Evolutionary conservation across 1,140 invertebrate genomes (phyloP).

Genomic region (Mylabris phalerata): DNA sequence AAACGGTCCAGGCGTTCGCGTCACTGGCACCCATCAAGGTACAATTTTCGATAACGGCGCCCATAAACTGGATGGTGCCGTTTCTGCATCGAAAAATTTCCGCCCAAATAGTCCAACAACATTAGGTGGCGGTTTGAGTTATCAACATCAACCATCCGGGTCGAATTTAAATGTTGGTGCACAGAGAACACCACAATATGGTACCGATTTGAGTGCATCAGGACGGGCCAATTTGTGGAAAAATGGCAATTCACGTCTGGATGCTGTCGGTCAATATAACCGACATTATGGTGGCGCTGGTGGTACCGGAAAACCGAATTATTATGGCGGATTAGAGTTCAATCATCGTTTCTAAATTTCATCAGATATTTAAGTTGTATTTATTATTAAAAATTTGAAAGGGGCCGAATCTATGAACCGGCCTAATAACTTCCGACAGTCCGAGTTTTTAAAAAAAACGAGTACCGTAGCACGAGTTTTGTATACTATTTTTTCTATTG

Average conservation of each 20-base stretch:
- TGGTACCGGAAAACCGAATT: slow-evolving; percentile 23
- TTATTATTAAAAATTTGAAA: too few species aligned
- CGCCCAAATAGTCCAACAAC: slow-evolving; percentile 13
- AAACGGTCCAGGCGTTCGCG: slow-evolving; percentile 1
- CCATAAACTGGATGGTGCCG: slow-evolving; percentile 11
- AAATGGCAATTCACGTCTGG: slow-evolving; percentile 9
- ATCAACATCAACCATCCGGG: slow-evolving; percentile 20
- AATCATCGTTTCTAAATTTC: slow-evolving; percentile 16
- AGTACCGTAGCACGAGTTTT: too few species aligned
- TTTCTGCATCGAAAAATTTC: slow-evolving; percentile 17
- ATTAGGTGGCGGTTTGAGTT: slow-evolving; percentile 15
- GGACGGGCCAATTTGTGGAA: slow-evolving; percentile 19
- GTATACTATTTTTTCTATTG: too few species aligned
- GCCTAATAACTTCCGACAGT: too few species aligned
- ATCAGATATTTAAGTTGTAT: not conserved
- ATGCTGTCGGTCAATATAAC: slow-evolving; percentile 19
- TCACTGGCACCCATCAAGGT: slow-evolving; percentile 13
- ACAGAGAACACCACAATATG: slow-evolving; percentile 11
- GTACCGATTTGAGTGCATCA: slow-evolving; percentile 19
- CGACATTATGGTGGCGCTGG: slow-evolving; percentile 23
- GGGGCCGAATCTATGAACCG: too few species aligned
- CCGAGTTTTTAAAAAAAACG: too few species aligned
- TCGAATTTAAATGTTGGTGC: slow-evolving; percentile 15
- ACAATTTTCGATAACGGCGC: slow-evolving; percentile 16
- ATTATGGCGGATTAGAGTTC: slow-evolving; percentile 18